These are phyloP conservation scores for Yasuhikotakia modesta DNA, from an alignment of 2,797 vertebrate genomes.

Conservation along the genomic window DNA sequence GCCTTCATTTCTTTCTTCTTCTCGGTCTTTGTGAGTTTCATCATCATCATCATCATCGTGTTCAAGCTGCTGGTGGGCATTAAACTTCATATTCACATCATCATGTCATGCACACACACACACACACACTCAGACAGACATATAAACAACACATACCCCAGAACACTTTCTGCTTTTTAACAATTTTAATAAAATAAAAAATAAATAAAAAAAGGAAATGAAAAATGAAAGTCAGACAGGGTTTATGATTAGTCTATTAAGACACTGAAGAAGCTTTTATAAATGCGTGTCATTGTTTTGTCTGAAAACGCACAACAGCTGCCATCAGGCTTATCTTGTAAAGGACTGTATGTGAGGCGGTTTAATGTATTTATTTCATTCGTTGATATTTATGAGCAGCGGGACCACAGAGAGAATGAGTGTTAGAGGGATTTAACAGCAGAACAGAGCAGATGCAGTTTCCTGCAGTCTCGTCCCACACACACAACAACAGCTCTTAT, in stretches of 20 bases:
- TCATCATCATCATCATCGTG: slow-evolving; percentile 33
- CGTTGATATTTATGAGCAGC: slow-evolving; percentile 11
- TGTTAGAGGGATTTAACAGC: slow-evolving; percentile 27
- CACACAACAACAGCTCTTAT: slow-evolving; percentile 19
- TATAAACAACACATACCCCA: too few species aligned
- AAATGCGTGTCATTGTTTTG: too few species aligned
- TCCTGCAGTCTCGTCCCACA: slow-evolving; percentile 10
- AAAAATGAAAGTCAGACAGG: background rate
- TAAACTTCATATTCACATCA: slow-evolving; percentile 11
- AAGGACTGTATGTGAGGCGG: background rate
- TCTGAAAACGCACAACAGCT: too few species aligned
- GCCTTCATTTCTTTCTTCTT: slow-evolving; percentile 29
- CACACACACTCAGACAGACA: too few species aligned
- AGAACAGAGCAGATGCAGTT: slow-evolving; percentile 35
- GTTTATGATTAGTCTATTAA: too few species aligned
- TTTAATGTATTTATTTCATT: background rate
- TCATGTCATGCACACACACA: background rate
- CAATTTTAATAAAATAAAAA: too few species aligned
- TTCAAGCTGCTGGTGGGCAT: slow-evolving; percentile 23
- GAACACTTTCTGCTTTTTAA: too few species aligned
- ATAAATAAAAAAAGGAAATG: too few species aligned
- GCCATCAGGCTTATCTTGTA: background rate
- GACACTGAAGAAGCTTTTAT: too few species aligned
- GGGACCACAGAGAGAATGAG: slow-evolving; percentile 7
- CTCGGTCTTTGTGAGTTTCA: slow-evolving; percentile 30